Evolutionary conservation across 2,888 invertebrate genomes (phyloP).

Genomic region (Himalopsyche anomala): DNA sequence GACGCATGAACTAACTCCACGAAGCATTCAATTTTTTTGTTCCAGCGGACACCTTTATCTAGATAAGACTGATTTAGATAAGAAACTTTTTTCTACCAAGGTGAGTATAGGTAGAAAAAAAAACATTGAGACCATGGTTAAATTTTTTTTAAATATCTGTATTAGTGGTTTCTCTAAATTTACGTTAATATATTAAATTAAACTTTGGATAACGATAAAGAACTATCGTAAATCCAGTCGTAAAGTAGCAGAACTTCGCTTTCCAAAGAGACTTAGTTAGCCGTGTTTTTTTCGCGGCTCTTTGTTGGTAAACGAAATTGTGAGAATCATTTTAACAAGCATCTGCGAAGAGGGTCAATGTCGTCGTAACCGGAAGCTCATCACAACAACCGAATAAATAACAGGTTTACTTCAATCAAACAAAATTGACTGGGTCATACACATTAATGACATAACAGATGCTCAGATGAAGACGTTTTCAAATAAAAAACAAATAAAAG

Average conservation of each 20-base stretch:
- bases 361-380: constrained; percentile 6
- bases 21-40: no score
- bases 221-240: no score
- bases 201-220: no score
- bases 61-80: no score
- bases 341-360: constrained; percentile 13
- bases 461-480: not conserved
- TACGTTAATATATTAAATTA: no score
- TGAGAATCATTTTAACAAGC: constrained; percentile 16
- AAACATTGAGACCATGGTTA: no score
- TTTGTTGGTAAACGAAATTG: not conserved
- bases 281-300: not conserved
- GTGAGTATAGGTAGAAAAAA: no score
- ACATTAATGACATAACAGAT: constrained; percentile 26
- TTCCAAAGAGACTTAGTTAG: not conserved
- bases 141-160: no score
- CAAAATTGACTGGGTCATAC: constrained; percentile 20
- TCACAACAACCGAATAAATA: not conserved
- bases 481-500: not conserved
- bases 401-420: constrained; percentile 30
- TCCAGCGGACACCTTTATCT: no score
- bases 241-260: not conserved
- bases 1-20: no score
- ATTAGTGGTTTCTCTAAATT: no score
- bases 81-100: no score